Evolutionary conservation across 1,140 invertebrate species (phyloP), one percentile per base, ranked within the genome.

Genomic region (Lepeophtheirus salmonis): DNA sequence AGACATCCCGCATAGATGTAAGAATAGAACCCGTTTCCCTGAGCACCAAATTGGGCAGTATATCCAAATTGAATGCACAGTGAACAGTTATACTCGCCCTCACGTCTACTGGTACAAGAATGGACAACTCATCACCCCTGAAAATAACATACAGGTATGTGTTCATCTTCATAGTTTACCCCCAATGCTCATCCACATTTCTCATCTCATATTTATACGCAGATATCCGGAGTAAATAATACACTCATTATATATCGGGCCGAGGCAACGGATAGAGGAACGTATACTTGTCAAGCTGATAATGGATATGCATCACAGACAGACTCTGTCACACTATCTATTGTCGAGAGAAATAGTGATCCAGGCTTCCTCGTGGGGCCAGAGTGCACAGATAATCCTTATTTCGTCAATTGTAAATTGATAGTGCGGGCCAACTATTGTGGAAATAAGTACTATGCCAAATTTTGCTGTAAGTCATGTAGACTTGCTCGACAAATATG

Each of bases 391-490:
- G 89, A 94, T 70, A 89, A 85, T 70, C 77, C 79, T n/a, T 86
- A 80, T 74, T 89, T 89, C 68, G 86, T 86, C 41, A 87, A 89
- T 67, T 95, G 90, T 70, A 72, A 77, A 14, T 74, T 92, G 24
- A 60, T 60, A 4, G 85, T 92, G 0, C 72, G 77, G 65, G 85
- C 79, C 13, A 77, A 78, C 22, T 88, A 84, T 68, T 95, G 90
- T 69, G 75, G 75, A 6, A 89, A 94, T 70, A 75, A 79, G 64
- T 89, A 89, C 70, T 95, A 94, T 69, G 83, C 82, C n/a, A 78
- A 78, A 69, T 94, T 90, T 78, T 95, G 90, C 70, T 95, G 90
- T 71, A 78, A 81, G 67, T 89, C 86, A 0, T 94, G 89, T 68
- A 84, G 86, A 26, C 73, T 83, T 69, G 85, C 86, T 1, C 86